Conservation (phyloP, 2,113 vertebrate species). For the Rattus rattus region DNA sequence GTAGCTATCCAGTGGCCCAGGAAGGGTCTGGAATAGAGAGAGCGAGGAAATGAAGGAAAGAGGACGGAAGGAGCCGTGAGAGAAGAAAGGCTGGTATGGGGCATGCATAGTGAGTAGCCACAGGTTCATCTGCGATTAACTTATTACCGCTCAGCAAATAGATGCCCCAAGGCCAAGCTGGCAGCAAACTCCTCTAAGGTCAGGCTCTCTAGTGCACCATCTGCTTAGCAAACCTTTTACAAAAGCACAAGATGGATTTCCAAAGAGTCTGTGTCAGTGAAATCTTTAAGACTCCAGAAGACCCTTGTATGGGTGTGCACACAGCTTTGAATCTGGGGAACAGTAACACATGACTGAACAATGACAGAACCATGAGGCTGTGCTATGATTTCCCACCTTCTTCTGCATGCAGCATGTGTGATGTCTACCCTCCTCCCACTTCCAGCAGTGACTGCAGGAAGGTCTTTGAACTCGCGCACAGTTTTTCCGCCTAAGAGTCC, state of each 20-base stretch:
- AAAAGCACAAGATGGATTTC: slow-evolving; percentile 7
- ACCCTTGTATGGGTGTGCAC: not conserved
- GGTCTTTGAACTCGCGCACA: not conserved
- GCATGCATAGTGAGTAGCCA: fast-evolving
- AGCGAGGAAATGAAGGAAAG: too few relatives aligned
- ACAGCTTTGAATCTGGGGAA: not conserved
- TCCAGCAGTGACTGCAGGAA: not conserved
- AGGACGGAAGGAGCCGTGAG: too few relatives aligned
- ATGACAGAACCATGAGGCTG: not conserved
- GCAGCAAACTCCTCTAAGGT: not conserved
- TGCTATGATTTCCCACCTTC: not conserved
- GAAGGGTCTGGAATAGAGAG: too few relatives aligned
- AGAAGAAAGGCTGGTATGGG: too few relatives aligned
- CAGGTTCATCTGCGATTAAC: not conserved
- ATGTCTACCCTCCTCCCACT: not conserved
- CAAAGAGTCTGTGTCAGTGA: not conserved
- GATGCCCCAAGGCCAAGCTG: not conserved
- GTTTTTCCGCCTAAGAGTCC: not conserved
- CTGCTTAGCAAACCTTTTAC: slow-evolving; percentile 3
- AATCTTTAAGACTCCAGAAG: not conserved
- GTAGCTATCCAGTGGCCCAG: too few relatives aligned
- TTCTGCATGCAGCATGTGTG: not conserved
- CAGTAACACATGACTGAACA: not conserved
- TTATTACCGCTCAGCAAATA: not conserved
- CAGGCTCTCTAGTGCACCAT: not conserved